Evolutionary conservation across 2,888 invertebrate genomes (phyloP).

Genomic region (Zootermopsis nevadensis): DNA sequence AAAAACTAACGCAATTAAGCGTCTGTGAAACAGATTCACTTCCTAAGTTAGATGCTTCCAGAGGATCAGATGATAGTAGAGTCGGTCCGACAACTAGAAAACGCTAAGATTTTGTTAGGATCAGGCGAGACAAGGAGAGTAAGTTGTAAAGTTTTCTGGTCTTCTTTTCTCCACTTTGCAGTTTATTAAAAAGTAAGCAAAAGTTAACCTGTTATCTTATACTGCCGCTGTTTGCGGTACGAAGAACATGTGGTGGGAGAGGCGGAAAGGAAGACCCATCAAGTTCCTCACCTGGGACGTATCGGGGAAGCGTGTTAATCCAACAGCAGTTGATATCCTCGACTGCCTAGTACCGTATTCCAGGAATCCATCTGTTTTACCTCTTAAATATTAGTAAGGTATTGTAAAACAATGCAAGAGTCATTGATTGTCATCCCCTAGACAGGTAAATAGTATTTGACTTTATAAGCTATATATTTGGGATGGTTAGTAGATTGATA

Average conservation of each 20-base stretch:
- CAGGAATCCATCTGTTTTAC: too few relatives aligned
- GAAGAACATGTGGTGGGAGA: conserved; percentile 18
- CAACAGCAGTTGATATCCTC: background rate
- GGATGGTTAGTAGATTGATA: too few relatives aligned
- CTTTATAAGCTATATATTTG: too few relatives aligned
- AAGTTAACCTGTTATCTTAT: conserved; percentile 54
- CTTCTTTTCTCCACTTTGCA: conserved; percentile 49
- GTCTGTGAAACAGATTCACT: too few relatives aligned
- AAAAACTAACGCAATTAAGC: too few relatives aligned
- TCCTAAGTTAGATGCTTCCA: background rate
- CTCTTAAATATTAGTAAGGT: too few relatives aligned
- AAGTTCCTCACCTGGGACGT: conserved; percentile 27
- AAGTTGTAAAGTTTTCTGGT: conserved; percentile 9
- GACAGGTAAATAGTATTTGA: too few relatives aligned
- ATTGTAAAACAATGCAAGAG: too few relatives aligned
- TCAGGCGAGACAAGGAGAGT: background rate
- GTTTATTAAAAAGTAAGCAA: conserved; percentile 55
- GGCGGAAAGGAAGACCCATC: conserved; percentile 14
- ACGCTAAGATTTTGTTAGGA: conserved; percentile 29
- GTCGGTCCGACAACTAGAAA: conserved; percentile 6
- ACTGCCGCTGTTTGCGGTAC: conserved; percentile 27
- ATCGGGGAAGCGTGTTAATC: conserved; percentile 2
- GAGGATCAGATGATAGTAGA: background rate
- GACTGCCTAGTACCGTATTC: background rate
- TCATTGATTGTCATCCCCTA: too few relatives aligned